A percentile compares a stretch with the other conserved stretches of the same genome.
These are phyloP conservation scores for Rosalia funebris DNA, from an alignment of 2,888 invertebrate species.

Conservation along the genomic window DNA sequence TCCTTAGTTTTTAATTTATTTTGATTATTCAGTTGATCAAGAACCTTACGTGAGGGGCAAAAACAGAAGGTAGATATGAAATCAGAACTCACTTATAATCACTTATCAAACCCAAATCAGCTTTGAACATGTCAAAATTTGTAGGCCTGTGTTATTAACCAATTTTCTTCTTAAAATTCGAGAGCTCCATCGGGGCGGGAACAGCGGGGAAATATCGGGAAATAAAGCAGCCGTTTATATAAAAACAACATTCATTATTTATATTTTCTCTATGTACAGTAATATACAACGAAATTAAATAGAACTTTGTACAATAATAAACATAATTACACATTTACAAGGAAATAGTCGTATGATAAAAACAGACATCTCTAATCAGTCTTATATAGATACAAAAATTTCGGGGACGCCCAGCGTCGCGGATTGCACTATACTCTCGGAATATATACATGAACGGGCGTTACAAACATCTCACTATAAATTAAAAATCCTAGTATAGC, in stretches of 20 bases:
- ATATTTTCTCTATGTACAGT: constrained; percentile 51
- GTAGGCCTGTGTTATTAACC: too few species aligned
- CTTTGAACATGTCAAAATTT: too few species aligned
- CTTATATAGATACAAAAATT: constrained; percentile 51
- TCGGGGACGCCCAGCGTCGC: constrained; percentile 38
- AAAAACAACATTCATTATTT: constrained; percentile 55
- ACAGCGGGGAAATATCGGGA: neutral
- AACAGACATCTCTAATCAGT: constrained; percentile 57
- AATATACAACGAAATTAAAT: constrained; percentile 56
- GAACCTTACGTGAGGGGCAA: too few species aligned
- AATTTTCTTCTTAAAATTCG: too few species aligned
- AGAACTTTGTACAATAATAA: constrained; percentile 51
- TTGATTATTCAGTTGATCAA: too few species aligned
- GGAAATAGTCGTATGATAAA: constrained; percentile 43
- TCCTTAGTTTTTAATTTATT: too few species aligned
- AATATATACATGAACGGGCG: constrained; percentile 28
- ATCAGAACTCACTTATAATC: too few species aligned
- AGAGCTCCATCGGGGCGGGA: too few species aligned
- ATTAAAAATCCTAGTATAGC: neutral
- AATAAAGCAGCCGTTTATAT: constrained; percentile 33
- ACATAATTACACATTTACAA: constrained; percentile 53
- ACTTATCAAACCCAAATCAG: too few species aligned
- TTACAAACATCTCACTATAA: constrained; percentile 18
- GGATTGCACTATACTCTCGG: constrained; percentile 32
- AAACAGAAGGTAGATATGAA: too few species aligned